Base-by-base conservation (phyloP, 1,140 invertebrate species). In the Aphelenchoides avenae region DNA sequence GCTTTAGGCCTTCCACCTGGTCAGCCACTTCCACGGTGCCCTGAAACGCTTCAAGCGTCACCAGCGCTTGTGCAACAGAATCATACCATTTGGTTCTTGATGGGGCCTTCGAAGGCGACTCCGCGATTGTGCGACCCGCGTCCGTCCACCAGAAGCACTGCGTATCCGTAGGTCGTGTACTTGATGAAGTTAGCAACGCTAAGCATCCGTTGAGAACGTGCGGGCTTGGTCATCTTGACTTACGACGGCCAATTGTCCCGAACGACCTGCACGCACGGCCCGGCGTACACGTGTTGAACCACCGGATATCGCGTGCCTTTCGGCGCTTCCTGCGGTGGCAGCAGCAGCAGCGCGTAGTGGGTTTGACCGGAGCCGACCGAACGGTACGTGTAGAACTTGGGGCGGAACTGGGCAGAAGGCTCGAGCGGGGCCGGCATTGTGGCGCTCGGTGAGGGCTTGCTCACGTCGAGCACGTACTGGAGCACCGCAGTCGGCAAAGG, bases 1-100 rank as follows among this genome's bases (percentile, higher is more conserved):
- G 87, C 57, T 86, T 84, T 33, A 98, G 77, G 0, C 94, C 89
- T 82, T 96, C 91, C 0, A 97, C 89, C 82, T 97, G 92, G 79
- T 98, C 94, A 24, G 85, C 85, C 29, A 99, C 79, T 79, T 99
- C 94, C 5, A 96, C 89, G 33, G 87, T 89, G 4, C 94, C 93
- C 84, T 85, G n/a, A 24, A 77, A 72, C 48, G n/a, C n/a, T n/a
- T n/a, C n/a, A n/a, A n/a, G n/a, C n/a, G n/a, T n/a, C n/a, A n/a
- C n/a, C n/a, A n/a, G n/a, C n/a, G n/a, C n/a, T n/a, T n/a, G n/a
- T n/a, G n/a, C 30, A n/a, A n/a, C n/a, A 22, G 3, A 46, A 2
- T 39, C 77, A 78, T 72, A 84, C 84, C 87, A 98, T 87, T 78
- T 86, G 83, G 27, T 87, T 83, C 75, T 86, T 85, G 33, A 97